phyloP scores from a whole-genome alignment of 2,113 vertebrate species.

The Syrmaticus mikado region DNA sequence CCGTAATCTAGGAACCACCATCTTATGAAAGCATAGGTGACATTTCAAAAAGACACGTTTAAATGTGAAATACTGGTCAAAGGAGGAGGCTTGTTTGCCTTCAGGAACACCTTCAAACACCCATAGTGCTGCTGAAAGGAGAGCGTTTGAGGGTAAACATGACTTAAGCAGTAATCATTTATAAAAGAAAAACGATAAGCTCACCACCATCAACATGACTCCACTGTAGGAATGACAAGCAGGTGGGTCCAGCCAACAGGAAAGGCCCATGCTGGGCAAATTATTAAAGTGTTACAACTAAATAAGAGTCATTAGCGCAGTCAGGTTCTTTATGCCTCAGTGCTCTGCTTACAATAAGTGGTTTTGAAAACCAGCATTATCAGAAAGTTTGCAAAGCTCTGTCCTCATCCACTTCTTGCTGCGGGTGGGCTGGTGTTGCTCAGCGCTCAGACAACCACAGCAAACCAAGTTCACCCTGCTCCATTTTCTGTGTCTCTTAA shows the following conservation, averaged over 20 bases:
- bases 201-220: neutral
- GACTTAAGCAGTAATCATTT: neutral
- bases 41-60: rapidly evolving
- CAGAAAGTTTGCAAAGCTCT: neutral
- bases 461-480: neutral
- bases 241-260: neutral
- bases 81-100: neutral
- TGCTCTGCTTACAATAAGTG: neutral
- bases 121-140: neutral
- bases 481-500: neutral
- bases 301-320: neutral
- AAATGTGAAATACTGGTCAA: neutral
- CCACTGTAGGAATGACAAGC: neutral
- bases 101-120: neutral
- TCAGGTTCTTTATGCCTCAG: neutral
- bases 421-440: neutral
- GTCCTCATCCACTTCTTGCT: neutral
- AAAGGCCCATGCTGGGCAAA: neutral
- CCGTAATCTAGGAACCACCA: neutral
- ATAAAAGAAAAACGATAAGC: neutral
- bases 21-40: neutral
- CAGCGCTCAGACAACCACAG: neutral
- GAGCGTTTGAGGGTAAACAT: neutral
- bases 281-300: neutral
- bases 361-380: neutral